phyloP scores from a whole-genome alignment of 2,888 invertebrate species.

The Stramonita haemastoma region DNA sequence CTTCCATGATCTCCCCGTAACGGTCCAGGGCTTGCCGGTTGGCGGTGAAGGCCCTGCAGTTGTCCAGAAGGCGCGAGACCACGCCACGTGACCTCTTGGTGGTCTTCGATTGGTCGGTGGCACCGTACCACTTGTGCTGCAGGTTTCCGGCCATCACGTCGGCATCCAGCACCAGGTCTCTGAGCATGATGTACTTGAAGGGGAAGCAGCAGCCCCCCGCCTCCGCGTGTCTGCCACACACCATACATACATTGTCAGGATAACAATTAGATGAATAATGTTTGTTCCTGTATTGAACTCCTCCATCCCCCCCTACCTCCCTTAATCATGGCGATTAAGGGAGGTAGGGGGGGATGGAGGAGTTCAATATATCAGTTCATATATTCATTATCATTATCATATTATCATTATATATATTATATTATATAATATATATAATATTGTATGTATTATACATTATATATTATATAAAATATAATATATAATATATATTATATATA shows the following conservation, averaged over 20 bases:
- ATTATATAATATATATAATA: too few species aligned
- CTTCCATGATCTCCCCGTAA: not conserved
- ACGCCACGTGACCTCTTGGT: not conserved
- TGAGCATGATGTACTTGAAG: constrained; percentile 32
- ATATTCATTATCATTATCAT: too few species aligned
- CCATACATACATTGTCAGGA: too few species aligned
- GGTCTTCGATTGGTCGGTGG: not conserved
- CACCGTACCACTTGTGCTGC: constrained; percentile 14
- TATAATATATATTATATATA: too few species aligned
- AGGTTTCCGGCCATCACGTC: not conserved
- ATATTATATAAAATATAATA: too few species aligned
- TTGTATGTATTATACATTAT: too few species aligned
- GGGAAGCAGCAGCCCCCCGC: constrained; percentile 25
- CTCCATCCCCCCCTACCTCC: not conserved
- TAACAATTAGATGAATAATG: too few species aligned
- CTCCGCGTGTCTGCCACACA: not conserved
- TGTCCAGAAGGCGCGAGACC: constrained; percentile 6
- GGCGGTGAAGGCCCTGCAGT: constrained; percentile 10
- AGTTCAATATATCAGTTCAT: too few species aligned
- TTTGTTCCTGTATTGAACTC: not conserved
- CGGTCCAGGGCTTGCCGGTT: constrained; percentile 11
- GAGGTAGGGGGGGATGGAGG: too few species aligned
- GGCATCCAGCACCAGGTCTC: constrained; percentile 18
- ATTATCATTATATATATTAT: too few species aligned
- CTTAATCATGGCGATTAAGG: not conserved